These are phyloP conservation scores for Neodiprion pinetum DNA, from an alignment of 1,140 invertebrate genomes.

Conservation along the genomic window DNA sequence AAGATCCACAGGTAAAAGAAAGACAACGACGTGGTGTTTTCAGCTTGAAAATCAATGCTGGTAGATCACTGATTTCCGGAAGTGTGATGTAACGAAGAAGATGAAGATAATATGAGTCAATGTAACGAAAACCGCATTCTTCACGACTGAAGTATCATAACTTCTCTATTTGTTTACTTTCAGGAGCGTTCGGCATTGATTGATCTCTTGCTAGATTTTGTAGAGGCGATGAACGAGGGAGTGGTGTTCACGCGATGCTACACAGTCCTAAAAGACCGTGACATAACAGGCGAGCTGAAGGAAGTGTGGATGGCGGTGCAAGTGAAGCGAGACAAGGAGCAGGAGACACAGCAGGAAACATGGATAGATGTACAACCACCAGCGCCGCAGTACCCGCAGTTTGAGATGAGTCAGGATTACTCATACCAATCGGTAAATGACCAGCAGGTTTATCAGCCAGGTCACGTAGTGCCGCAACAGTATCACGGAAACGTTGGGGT, in stretches of 20 bases:
- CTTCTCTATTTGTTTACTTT: too few species aligned
- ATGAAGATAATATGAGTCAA: background rate
- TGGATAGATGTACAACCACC: slow-evolving; percentile 50
- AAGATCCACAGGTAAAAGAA: slow-evolving; percentile 64
- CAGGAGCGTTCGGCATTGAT: slow-evolving; percentile 71
- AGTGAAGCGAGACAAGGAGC: slow-evolving; percentile 68
- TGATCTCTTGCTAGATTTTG: slow-evolving; percentile 73
- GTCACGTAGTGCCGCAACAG: slow-evolving; percentile 30
- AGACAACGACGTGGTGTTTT: background rate
- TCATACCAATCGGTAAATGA: slow-evolving; percentile 31
- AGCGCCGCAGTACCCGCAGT: slow-evolving; percentile 43
- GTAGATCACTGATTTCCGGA: slow-evolving; percentile 8
- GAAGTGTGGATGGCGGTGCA: slow-evolving; percentile 76
- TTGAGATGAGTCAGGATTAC: slow-evolving; percentile 19
- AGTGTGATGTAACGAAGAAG: background rate
- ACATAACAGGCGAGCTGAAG: slow-evolving; percentile 75
- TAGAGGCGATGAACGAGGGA: slow-evolving; percentile 73
- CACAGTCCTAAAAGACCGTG: slow-evolving; percentile 70
- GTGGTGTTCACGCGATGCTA: slow-evolving; percentile 66
- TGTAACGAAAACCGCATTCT: too few species aligned
- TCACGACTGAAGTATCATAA: background rate
- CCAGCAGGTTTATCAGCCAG: slow-evolving; percentile 40
- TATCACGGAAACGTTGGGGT: slow-evolving; percentile 29
- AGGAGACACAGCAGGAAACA: slow-evolving; percentile 48
- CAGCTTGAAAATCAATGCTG: slow-evolving; percentile 18